phyloP scores from a whole-genome alignment of 2,888 invertebrate genomes.

The Callosobruchus maculatus region DNA sequence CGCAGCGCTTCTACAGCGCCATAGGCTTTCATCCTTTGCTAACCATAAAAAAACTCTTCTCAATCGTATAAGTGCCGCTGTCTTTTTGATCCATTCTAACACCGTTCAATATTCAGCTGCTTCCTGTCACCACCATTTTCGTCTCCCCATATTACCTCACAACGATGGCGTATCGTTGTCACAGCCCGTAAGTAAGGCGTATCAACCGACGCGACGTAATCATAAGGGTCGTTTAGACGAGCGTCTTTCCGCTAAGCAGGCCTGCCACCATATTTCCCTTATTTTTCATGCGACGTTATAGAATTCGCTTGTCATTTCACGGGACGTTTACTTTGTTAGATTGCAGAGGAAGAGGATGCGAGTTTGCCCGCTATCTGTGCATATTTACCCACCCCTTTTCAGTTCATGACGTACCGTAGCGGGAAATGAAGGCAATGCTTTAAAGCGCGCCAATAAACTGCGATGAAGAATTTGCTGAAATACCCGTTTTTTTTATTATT shows the following conservation, averaged over 20 bases:
- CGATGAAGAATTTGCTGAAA: too few species aligned
- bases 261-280: background rate
- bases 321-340: background rate
- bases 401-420: too few species aligned
- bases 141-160: background rate
- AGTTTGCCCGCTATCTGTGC: background rate
- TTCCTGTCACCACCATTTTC: background rate
- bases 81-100: background rate
- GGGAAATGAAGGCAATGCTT: too few species aligned
- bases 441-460: too few species aligned
- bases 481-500: too few species aligned
- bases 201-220: background rate
- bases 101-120: background rate
- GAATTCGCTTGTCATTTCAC: background rate
- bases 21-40: too few species aligned
- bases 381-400: background rate
- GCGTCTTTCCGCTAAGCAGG: background rate
- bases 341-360: background rate
- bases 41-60: too few species aligned
- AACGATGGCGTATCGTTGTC: background rate
- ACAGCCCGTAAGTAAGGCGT: background rate
- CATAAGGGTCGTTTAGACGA: background rate
- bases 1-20: too few species aligned
- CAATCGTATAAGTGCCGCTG: too few species aligned
- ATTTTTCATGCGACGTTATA: background rate